Evolutionary conservation across 2,797 vertebrate species (phyloP).

Genomic region (Bovichtus variegatus): DNA sequence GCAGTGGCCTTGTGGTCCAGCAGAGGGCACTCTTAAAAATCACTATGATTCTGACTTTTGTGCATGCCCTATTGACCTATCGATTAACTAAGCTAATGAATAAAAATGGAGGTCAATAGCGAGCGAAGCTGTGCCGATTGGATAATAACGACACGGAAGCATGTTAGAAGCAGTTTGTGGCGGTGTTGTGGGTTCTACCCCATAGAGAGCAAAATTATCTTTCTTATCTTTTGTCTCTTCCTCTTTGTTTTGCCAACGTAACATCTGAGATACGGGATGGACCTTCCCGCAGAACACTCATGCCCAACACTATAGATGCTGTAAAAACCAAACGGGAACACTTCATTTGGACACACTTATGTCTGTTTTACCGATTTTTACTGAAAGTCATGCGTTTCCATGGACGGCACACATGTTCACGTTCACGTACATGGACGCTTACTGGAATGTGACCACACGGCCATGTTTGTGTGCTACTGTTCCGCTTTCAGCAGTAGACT

Average conservation of each 20-base stretch:
- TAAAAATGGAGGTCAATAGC: too few relatives aligned
- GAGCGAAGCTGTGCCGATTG: too few relatives aligned
- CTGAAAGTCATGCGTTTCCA: conserved; percentile 2
- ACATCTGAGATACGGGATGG: conserved; percentile 3
- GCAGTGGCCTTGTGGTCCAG: too few relatives aligned
- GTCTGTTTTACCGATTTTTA: not conserved
- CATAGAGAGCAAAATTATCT: too few relatives aligned
- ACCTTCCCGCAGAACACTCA: conserved; percentile 11
- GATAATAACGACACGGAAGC: too few relatives aligned
- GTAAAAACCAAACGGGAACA: not conserved
- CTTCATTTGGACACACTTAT: not conserved
- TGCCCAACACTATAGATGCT: not conserved
- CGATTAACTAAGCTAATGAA: not conserved
- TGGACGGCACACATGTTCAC: not conserved
- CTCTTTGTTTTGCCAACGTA: not conserved
- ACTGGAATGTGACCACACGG: not conserved
- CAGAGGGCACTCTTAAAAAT: not conserved
- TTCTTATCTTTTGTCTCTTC: not conserved
- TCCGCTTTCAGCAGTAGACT: conserved; percentile 55
- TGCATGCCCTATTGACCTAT: not conserved
- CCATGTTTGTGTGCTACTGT: conserved; percentile 2
- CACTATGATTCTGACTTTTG: not conserved
- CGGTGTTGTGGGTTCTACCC: too few relatives aligned
- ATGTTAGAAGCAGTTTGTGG: too few relatives aligned
- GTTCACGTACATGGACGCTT: not conserved